Percentiles rank a stretch among this genome's conserved stretches.
Conservation (phyloP, 2,797 vertebrate genomes). For the Pseudochirops corinnae region DNA sequence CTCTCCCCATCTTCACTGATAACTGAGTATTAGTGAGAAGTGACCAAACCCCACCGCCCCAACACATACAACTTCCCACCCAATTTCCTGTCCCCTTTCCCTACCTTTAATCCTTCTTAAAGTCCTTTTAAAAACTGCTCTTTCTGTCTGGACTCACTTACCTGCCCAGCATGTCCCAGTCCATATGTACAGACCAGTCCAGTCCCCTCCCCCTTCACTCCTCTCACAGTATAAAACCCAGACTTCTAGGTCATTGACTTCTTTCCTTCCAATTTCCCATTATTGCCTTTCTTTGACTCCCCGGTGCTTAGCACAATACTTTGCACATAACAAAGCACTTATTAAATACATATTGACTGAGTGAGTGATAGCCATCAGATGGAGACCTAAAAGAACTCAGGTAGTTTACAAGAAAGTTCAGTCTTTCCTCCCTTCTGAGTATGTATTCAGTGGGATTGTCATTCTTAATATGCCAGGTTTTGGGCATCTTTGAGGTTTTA, state of each 20-base stretch:
- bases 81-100: not conserved
- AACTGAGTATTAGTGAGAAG: not conserved
- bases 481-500: rapidly evolving
- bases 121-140: not conserved
- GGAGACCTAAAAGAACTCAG: not conserved
- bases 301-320: not conserved
- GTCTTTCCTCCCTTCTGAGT: not conserved
- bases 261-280: not conserved
- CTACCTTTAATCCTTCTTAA: not conserved
- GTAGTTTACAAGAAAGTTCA: not conserved
- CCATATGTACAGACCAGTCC: not conserved
- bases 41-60: not conserved
- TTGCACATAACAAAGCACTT: not conserved
- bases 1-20: not conserved
- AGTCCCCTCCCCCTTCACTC: not conserved
- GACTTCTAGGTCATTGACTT: not conserved
- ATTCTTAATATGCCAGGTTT: not conserved
- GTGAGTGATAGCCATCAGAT: not conserved
- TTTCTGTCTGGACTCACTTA: not conserved
- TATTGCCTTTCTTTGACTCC: not conserved
- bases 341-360: not conserved
- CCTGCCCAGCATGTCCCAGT: not conserved
- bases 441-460: not conserved
- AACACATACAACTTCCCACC: not conserved
- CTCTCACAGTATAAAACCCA: not conserved